Evolutionary conservation across 2,797 vertebrate species (phyloP), one percentile per base, ranked within the genome.

Genomic region (Chromis chromis): DNA sequence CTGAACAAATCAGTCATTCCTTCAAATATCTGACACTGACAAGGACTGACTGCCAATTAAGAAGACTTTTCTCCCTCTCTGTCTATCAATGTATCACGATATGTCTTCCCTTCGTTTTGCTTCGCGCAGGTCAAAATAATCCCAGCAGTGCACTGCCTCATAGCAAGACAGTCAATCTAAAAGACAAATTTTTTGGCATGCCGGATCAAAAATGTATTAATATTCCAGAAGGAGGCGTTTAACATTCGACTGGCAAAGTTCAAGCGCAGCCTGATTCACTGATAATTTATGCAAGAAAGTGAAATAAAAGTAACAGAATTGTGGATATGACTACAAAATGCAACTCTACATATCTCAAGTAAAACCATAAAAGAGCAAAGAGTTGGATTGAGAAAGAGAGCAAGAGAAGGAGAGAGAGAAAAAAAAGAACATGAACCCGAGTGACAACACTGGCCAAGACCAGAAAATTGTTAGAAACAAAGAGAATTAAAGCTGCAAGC

Each of bases 41-140:
- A 56, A 76, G 10, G 42, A 76, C 54, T 74, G 75, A 76, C 88
- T 70, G 76, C 54, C 89, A 90, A 89, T 91, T 91, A 89, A 70
- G 25, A 68, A 55, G 67, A 76, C 67, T 74, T 86, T 82, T 87
- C 67, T 70, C 25, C 28, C 46, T 69, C 24, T 65, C 60, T 68
- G 61, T 78, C 83, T 21, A 52, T 87, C 78, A 86, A 50, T 78
- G 77, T 31, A 27, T 77, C 40, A 68, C 61, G 6, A 19, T 16
- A 17, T 53, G 67, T 67, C 71, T 57, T 64, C 49, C 22, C 59
- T 67, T 76, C 68, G 31, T 76, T 77, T 79, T 49, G 19, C 62
- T 69, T 79, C 25, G 40, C 13, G 48, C 54, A 31, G 69, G 53
- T 79, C 48, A 78, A 73, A 76, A 76, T 57, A 79, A 79, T 73